These are phyloP conservation scores for Alethe diademata DNA, from an alignment of 2,113 vertebrate species.

Conservation along the genomic window DNA sequence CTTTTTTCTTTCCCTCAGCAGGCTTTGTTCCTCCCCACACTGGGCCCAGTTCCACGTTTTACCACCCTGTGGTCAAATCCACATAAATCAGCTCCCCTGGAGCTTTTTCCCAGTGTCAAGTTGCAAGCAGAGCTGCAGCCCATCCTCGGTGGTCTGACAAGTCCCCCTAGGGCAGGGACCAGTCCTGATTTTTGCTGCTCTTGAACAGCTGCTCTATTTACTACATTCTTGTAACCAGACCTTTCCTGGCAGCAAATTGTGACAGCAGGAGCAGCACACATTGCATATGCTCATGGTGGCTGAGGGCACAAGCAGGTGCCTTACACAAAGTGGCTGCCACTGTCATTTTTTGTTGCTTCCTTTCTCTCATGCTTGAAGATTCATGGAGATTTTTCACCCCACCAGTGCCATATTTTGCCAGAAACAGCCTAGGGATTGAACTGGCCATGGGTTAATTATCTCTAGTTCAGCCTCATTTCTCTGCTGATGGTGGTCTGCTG, in stretches of 20 bases:
- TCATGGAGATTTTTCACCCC: neutral
- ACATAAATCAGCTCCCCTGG: neutral
- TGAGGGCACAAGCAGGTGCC: neutral
- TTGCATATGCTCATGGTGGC: fast-evolving
- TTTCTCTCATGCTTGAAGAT: neutral
- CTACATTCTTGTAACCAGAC: neutral
- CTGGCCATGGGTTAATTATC: neutral
- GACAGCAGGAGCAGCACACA: fast-evolving
- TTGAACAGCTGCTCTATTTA: neutral
- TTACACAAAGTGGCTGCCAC: neutral
- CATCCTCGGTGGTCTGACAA: conserved; percentile 12
- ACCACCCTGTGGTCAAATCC: neutral
- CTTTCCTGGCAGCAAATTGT: neutral
- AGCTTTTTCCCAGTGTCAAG: neutral
- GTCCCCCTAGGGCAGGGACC: neutral
- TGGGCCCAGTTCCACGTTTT: neutral
- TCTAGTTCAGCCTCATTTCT: neutral
- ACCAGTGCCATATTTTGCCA: neutral
- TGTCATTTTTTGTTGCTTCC: fast-evolving
- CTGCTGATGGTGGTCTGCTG: neutral
- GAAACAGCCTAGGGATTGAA: neutral
- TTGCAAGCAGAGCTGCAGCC: neutral
- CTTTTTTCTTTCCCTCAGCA: neutral
- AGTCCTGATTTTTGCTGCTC: neutral
- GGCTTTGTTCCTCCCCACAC: neutral